A percentile compares a stretch with the other conserved stretches of the same genome.
phyloP scores from a whole-genome alignment of 2,797 vertebrate genomes.

The Arnoldichthys spilopterus region DNA sequence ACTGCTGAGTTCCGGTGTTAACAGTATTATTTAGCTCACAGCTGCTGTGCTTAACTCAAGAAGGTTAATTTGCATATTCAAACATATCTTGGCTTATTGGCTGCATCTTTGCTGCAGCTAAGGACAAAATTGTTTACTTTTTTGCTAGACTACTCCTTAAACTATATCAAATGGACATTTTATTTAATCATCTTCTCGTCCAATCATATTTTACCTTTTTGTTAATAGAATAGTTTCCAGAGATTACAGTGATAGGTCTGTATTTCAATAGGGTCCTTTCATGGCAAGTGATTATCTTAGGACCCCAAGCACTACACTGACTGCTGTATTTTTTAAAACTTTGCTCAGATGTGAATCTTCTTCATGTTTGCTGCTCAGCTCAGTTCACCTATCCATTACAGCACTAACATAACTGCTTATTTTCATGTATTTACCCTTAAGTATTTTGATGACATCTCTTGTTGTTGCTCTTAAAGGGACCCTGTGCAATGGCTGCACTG shows the following conservation, averaged over 20 bases:
- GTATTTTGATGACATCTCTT: background rate
- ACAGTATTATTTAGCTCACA: too few species aligned
- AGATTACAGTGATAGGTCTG: background rate
- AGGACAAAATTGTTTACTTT: too few species aligned
- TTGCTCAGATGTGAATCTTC: background rate
- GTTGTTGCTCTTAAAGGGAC: constrained; percentile 76
- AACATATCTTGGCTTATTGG: too few species aligned
- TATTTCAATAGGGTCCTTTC: background rate
- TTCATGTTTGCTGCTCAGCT: background rate
- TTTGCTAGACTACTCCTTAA: too few species aligned
- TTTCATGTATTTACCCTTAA: background rate
- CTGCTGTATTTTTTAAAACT: too few species aligned
- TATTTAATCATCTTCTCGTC: background rate
- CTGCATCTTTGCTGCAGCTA: too few species aligned
- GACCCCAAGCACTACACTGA: too few species aligned
- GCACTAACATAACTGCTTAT: background rate
- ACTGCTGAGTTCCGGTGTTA: too few species aligned
- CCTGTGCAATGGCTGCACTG: constrained; percentile 75
- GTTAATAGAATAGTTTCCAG: background rate
- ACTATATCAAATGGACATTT: background rate
- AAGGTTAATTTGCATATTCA: too few species aligned
- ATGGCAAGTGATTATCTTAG: too few species aligned
- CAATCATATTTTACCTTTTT: background rate
- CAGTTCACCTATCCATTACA: background rate
- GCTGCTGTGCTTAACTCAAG: too few species aligned